Conservation (phyloP, 2,113 vertebrate genomes). For the Dipodomys merriami region DNA sequence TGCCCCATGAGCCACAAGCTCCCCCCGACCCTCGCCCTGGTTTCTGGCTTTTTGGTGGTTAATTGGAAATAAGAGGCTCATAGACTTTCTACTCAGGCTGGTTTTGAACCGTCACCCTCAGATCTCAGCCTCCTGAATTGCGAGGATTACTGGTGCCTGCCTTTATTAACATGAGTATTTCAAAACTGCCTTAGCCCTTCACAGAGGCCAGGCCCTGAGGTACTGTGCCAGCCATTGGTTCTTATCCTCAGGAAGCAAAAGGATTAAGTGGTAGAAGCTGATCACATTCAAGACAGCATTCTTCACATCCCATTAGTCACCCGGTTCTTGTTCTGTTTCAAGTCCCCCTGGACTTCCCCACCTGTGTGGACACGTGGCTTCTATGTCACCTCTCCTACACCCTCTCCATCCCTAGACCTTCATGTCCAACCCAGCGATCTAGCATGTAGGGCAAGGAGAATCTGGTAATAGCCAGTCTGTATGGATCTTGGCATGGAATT, state of each 20-base stretch:
- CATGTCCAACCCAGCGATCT: not conserved
- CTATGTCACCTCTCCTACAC: not conserved
- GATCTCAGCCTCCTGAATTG: no score
- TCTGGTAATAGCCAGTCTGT: not conserved
- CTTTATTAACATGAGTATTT: constrained; percentile 49
- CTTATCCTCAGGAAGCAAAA: not conserved
- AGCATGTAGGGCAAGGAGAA: not conserved
- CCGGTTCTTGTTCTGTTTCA: not conserved
- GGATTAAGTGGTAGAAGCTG: not conserved
- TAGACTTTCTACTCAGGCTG: no score
- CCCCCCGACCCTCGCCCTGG: no score
- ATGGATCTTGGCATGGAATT: not conserved
- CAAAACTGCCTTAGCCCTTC: not conserved
- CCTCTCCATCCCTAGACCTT: not conserved
- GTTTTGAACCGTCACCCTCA: no score
- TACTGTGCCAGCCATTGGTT: not conserved
- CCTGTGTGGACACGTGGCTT: not conserved
- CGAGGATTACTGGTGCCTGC: no score
- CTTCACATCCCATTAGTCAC: not conserved
- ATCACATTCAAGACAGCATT: not conserved
- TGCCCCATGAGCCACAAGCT: no score
- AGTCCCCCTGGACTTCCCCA: not conserved
- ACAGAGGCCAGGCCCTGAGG: not conserved
- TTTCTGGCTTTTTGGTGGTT: no score
- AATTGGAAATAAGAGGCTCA: no score